phyloP scores from a whole-genome alignment of 1,140 invertebrate species.

The Thaumatotibia leucotreta region DNA sequence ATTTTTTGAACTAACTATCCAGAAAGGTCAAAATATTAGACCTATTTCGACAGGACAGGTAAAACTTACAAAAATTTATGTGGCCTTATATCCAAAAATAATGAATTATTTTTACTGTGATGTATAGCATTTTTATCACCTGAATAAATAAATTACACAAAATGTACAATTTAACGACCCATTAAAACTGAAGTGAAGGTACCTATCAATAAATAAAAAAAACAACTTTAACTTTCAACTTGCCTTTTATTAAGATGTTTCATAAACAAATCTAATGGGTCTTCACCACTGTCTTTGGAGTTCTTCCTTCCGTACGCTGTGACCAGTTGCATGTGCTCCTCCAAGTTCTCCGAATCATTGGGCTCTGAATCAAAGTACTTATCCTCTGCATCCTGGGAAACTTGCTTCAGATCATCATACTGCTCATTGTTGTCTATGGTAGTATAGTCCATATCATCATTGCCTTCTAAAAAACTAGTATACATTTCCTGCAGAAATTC shows the following conservation, averaged over 20 bases:
- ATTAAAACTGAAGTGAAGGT: no score
- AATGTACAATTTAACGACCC: no score
- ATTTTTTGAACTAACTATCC: no score
- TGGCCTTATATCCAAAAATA: no score
- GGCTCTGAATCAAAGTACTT: conserved; percentile 92
- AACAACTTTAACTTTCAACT: conserved; percentile 15
- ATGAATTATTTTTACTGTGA: no score
- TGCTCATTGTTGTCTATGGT: conserved; percentile 85
- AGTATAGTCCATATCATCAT: conserved; percentile 92
- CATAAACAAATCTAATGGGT: conserved; percentile 87
- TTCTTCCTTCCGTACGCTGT: conserved; percentile 50
- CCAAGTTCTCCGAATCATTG: conserved; percentile 73
- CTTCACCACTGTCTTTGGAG: conserved; percentile 67
- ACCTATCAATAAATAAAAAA: conserved; percentile 13
- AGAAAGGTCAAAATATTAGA: no score
- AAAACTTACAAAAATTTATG: no score
- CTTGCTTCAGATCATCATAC: conserved; percentile 86
- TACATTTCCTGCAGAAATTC: conserved; percentile 95
- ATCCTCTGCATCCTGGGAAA: conserved; percentile 87
- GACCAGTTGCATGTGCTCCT: conserved; percentile 67
- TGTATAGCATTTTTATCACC: no score
- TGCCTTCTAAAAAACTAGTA: conserved; percentile 89
- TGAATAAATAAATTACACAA: no score
- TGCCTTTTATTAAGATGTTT: conserved; percentile 74
- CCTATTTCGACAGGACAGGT: no score